These are phyloP conservation scores for Monopterus albus DNA, from an alignment of 2,113 vertebrate species.

Conservation along the genomic window DNA sequence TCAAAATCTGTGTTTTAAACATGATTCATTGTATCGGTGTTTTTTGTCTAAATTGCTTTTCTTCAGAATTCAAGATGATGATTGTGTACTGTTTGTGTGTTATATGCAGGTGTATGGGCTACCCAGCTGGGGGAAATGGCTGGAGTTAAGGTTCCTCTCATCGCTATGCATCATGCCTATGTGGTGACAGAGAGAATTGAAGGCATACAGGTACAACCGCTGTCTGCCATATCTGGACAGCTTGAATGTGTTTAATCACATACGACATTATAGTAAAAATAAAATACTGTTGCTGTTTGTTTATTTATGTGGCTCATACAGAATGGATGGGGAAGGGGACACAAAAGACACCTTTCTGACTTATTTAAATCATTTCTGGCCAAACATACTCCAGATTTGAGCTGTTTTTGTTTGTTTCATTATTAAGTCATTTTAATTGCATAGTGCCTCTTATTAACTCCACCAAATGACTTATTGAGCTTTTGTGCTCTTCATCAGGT, in stretches of 20 bases:
- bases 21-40: too few relatives aligned
- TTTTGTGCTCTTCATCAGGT: too few relatives aligned
- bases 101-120: slow-evolving; percentile 90
- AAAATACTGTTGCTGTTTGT: background rate
- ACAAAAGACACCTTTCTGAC: too few relatives aligned
- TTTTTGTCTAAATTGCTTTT: background rate
- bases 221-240: background rate
- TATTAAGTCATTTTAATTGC: too few relatives aligned
- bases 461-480: too few relatives aligned
- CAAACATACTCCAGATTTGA: too few relatives aligned
- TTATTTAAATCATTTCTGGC: too few relatives aligned
- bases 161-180: slow-evolving; percentile 96
- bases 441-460: too few relatives aligned
- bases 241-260: background rate
- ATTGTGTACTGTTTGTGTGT: background rate
- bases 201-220: slow-evolving; percentile 90
- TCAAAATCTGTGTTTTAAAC: too few relatives aligned
- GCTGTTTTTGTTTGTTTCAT: too few relatives aligned
- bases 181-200: slow-evolving; percentile 96
- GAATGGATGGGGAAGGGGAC: too few relatives aligned
- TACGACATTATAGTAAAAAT: background rate
- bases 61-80: background rate
- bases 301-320: too few relatives aligned
- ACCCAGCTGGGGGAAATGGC: slow-evolving; percentile 90
- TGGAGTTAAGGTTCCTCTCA: slow-evolving; percentile 90